Evolutionary conservation across 2,797 vertebrate genomes (phyloP).

Genomic region (Brachyalestes nurse): DNA sequence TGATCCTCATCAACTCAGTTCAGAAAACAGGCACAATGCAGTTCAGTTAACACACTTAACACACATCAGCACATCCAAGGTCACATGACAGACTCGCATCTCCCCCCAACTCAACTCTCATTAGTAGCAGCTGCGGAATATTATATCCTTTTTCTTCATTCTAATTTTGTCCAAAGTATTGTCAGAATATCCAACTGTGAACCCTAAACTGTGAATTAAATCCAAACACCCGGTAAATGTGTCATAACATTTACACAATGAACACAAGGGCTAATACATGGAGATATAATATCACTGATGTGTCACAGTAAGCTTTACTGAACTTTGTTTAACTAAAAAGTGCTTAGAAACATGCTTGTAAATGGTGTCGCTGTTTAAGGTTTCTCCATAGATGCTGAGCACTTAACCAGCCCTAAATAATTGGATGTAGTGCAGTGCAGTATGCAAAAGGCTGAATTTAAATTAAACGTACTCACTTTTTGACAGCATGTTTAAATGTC

Average conservation of each 20-base stretch:
- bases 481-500: too few species aligned
- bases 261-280: not conserved
- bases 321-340: not conserved
- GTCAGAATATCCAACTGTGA: too few species aligned
- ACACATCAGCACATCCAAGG: not conserved
- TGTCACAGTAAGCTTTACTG: too few species aligned
- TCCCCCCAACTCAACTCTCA: not conserved
- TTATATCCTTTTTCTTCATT: not conserved
- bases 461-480: too few species aligned
- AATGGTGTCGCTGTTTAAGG: not conserved
- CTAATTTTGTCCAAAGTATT: not conserved
- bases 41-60: not conserved
- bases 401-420: not conserved
- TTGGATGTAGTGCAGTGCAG: not conserved
- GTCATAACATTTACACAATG: not conserved
- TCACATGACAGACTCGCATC: not conserved
- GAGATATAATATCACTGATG: too few species aligned
- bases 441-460: not conserved
- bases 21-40: too few species aligned
- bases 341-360: not conserved
- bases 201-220: not conserved
- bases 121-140: not conserved
- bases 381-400: too few species aligned
- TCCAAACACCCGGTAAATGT: not conserved
- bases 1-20: too few species aligned